Conservation (phyloP, 2,797 vertebrate genomes). For the Pseudopleuronectes americanus region DNA sequence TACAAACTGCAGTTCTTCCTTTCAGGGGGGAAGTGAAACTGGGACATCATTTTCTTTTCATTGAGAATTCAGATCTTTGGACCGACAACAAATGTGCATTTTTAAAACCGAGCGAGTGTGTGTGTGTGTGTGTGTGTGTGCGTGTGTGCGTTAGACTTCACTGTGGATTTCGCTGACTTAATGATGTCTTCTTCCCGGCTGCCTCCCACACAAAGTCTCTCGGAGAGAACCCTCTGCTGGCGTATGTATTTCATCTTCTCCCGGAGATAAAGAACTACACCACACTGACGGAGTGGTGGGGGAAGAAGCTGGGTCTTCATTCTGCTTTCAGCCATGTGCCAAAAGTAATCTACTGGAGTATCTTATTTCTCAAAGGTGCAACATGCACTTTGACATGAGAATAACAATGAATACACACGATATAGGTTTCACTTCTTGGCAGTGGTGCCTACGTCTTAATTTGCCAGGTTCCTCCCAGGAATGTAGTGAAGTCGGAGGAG, state of each 20-base stretch:
- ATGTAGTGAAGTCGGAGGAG: not conserved
- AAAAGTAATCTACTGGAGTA: slow-evolving; percentile 27
- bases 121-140: slow-evolving; percentile 37
- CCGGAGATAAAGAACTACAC: slow-evolving; percentile 41
- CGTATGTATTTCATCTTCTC: slow-evolving; percentile 63
- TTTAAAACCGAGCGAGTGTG: slow-evolving; percentile 41
- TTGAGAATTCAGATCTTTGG: slow-evolving; percentile 30
- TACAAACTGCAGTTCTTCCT: slow-evolving; percentile 27
- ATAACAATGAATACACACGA: slow-evolving; percentile 34
- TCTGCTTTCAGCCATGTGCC: slow-evolving; percentile 40
- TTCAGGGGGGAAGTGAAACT: not conserved
- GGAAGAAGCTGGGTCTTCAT: slow-evolving; percentile 27
- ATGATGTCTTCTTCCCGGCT: slow-evolving; percentile 68
- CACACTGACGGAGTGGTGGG: slow-evolving; percentile 32
- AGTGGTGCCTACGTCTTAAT: slow-evolving; percentile 26
- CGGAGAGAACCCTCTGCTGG: slow-evolving; percentile 44
- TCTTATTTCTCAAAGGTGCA: slow-evolving; percentile 21
- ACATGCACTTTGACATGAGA: slow-evolving; percentile 41
- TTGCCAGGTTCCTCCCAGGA: slow-evolving; percentile 21
- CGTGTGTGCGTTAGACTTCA: slow-evolving; percentile 48
- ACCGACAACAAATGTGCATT: slow-evolving; percentile 18
- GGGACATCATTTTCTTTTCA: slow-evolving; percentile 10
- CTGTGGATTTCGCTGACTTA: slow-evolving; percentile 70
- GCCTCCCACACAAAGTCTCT: slow-evolving; percentile 65
- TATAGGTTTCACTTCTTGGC: slow-evolving; percentile 9